These are phyloP conservation scores for Aethes cnicana DNA, from an alignment of 2,888 invertebrate species.

Conservation along the genomic window DNA sequence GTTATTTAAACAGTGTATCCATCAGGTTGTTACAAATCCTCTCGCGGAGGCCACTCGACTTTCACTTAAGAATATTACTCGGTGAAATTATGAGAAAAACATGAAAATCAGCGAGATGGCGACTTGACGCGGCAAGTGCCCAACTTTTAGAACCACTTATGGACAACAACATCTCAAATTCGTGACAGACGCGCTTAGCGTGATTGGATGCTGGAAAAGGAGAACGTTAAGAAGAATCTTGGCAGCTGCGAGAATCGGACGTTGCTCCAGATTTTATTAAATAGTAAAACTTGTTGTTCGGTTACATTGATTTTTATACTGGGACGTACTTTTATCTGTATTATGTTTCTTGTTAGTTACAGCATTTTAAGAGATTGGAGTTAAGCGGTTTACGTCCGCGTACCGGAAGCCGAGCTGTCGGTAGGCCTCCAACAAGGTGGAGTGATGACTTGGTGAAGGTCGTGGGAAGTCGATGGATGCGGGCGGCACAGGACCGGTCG, in stretches of 20 bases:
- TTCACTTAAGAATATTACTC: conserved; percentile 27
- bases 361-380: too few species aligned
- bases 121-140: conserved; percentile 23
- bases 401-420: too few species aligned
- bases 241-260: background rate
- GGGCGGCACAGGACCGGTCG: too few species aligned
- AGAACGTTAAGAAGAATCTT: conserved; percentile 1
- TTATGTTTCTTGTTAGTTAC: too few species aligned
- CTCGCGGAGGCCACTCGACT: conserved; percentile 19
- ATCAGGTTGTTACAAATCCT: conserved; percentile 20
- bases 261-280: background rate
- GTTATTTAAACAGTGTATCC: conserved; percentile 12
- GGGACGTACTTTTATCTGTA: too few species aligned
- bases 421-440: too few species aligned
- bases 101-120: conserved; percentile 23
- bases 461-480: too few species aligned
- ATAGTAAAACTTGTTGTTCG: too few species aligned
- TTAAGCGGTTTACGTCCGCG: too few species aligned
- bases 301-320: too few species aligned
- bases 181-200: conserved; percentile 23
- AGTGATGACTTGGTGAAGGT: too few species aligned
- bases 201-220: conserved; percentile 20
- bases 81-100: conserved; percentile 27
- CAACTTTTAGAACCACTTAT: conserved; percentile 27
- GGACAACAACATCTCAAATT: conserved; percentile 27